These are phyloP conservation scores for Calosoma granatense DNA, from an alignment of 1,140 invertebrate species.

Conservation along the genomic window DNA sequence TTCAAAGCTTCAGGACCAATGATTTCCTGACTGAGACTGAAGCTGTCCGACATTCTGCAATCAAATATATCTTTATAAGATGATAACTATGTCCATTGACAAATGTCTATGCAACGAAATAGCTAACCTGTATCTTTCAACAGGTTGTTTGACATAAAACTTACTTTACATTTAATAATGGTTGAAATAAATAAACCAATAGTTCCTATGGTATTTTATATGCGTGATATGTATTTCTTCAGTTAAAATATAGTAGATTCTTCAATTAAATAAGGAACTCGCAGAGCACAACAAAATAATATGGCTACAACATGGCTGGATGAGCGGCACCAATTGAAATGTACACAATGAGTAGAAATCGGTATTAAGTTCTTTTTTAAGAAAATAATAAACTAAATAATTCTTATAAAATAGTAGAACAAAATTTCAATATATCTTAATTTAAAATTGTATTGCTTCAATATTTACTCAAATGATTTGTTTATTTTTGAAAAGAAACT, in stretches of 20 bases:
- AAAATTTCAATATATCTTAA: too few species aligned
- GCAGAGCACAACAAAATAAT: background rate
- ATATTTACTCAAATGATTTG: too few species aligned
- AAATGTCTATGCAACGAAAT: background rate
- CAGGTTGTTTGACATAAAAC: background rate
- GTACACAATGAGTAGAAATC: background rate
- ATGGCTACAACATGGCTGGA: background rate
- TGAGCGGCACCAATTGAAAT: background rate
- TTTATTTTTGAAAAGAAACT: too few species aligned
- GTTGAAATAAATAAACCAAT: too few species aligned
- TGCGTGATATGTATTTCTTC: too few species aligned
- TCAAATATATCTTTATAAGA: background rate
- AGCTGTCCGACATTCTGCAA: background rate
- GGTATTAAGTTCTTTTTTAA: too few species aligned
- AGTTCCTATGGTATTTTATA: too few species aligned
- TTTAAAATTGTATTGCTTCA: too few species aligned
- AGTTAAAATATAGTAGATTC: background rate
- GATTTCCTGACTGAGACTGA: background rate
- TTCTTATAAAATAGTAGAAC: too few species aligned
- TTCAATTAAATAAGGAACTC: background rate
- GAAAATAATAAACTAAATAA: too few species aligned
- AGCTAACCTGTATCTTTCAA: background rate
- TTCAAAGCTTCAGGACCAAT: background rate
- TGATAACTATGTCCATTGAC: background rate
- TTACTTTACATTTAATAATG: too few species aligned